Base-by-base conservation (phyloP, 2,797 vertebrate genomes). In the Gastrophryne carolinensis region DNA sequence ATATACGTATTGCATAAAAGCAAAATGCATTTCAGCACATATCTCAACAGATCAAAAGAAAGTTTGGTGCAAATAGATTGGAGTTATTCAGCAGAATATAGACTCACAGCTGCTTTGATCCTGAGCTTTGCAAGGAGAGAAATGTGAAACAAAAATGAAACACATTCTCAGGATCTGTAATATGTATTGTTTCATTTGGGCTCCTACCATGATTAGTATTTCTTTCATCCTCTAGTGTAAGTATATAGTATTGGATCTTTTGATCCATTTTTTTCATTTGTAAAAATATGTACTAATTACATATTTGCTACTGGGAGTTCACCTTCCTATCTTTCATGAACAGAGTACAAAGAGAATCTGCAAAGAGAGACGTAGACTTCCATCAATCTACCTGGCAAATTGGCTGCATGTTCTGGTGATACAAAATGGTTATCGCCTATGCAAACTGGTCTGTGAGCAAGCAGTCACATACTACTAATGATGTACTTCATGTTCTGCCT, bases 161-260 rank as follows among this genome's bases (percentile, higher is more conserved):
- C 82, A 86, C 92, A 84, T 91, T 94, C 93, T 94, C 93, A 0
- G 93, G 92, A 81, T 94, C 93, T 87, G 93, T 94, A 65, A 94
- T 87, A 21, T 93, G 92, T 79, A 93, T 94, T 70, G 93, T 94
- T 87, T 94, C 93, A 82, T 92, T 94, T 76, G 92, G 91, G 64
- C 92, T 93, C 61, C 92, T 90, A 2, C 93, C 93, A 70, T 91
- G 89, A 78, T 83, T 94, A 80, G 92, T 90, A 79, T 90, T 90
- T 86, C 90, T 91, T 89, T 94, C 91, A 83, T 91, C 90, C 79
- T 91, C 91, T n/a, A 80, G 89, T 92, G 89, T 92, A 89, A 91
- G 93, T 93, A 85, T 93, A 92, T 75, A 94, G 91, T 83, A 94
- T 94, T 12, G 93, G 92, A 23, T 95, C 91, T 89, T 94, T 94